Base-by-base conservation (phyloP, 2,113 vertebrate species). In the Erythrolamprus reginae region DNA sequence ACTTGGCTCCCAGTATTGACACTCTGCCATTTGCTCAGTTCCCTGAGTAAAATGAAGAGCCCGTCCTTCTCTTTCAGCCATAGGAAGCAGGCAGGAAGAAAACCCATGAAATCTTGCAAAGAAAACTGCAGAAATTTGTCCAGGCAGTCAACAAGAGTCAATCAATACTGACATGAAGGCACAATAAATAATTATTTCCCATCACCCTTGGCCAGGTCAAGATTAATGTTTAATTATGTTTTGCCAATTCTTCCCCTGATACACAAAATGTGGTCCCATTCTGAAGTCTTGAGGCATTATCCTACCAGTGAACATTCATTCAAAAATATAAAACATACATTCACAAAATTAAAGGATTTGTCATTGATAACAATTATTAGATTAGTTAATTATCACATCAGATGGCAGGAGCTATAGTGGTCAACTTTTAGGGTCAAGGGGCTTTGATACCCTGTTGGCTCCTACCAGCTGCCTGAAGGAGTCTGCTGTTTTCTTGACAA, bases 21-120 rank as follows among this genome's bases (percentile, higher is more conserved):
- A 28, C 86, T n/a, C n/a, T 91, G 23, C 90, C 90, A 88, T 91
- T 87, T 91, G 90, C 70, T 91, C 70, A 19, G n/a, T 88, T 88
- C 45, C 90, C 53, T 82, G 77, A 84, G 65, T 88, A 61, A 47
- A 88, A 61, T 23, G 7, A 42, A 47, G n/a, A n/a, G 61, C 56
- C 24, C 26, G 10, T 58, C 56, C 12, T 33, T 33, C 13, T 70
- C n/a, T 70, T 33, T 70, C n/a, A 70, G n/a, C n/a, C n/a, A 15
- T 33, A 70, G 13, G n/a, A 70, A 70, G 13, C 13, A 70, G 61
- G 61, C 13, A 33, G 28, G 13, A 33, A 15, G 65, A 70, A 70
- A 70, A 70, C 65, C 2, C 15, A 1, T 70, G 65, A 70, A 70
- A 70, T 33, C 15, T 70, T 70, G 10, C n/a, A n/a, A 70, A 70